Base-by-base conservation (phyloP, 2,888 invertebrate genomes). In the Lydus trimaculatus region DNA sequence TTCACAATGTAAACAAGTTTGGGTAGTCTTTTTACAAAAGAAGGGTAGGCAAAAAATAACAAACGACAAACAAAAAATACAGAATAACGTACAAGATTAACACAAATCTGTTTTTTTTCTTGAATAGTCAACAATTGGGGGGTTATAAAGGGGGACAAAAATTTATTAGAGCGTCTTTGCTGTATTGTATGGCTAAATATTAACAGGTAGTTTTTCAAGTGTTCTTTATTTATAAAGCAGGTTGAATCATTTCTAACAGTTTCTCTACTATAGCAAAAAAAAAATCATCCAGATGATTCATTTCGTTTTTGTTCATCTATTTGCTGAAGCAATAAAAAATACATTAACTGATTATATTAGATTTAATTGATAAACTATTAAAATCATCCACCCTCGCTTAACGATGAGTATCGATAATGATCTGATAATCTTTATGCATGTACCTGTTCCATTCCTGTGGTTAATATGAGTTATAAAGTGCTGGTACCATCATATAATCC, bases 161-260 rank as follows among this genome's bases (percentile, higher is more conserved):
- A 63, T 69, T 65, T 69, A 69, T 69, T 65, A 69, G 65, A 63
- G 63, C 39, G 65, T 63, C 65, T 65, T 65, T 69, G 63, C 65
- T 65, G 65, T 59, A 69, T 69, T 69, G 69, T 69, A 65, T 63
- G 61, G 60, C 65, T 65, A 69, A 70, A 66, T 48, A 67, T 58
- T 64, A 70, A 65, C 70, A 70, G 70, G 70, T 70, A 70, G 70
- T 62, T 64, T 56, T 66, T 74, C 74, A 72, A 72, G 72, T 72
- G 72, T 72, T 65, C 71, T 65, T 64, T 67, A 66, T 67, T 66
- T 67, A 65, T 66, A 69, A 64, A 72, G 70, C 74, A 74, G 74
- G 74, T 74, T 74, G 74, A 74, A 71, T 63, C 70, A 63, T 73
- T 72, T 65, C 70, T 70, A 69, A 70, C 67, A 69, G 69, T 70